These are phyloP conservation scores for Luehdorfia chinensis DNA, from an alignment of 1,140 invertebrate genomes.

Conservation along the genomic window DNA sequence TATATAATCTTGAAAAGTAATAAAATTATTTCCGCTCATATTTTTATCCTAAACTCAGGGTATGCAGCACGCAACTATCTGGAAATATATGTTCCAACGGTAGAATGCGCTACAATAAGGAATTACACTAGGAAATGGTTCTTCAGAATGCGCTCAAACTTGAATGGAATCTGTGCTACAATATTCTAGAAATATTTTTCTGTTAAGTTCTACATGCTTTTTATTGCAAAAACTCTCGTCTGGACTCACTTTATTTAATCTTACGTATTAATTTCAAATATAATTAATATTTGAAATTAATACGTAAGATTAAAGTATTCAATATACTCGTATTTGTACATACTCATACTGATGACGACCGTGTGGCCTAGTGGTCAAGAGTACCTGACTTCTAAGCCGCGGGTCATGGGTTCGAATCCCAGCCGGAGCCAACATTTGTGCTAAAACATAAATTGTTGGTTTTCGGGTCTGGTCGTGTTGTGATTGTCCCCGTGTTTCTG, in stretches of 20 bases:
- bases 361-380: too few relatives aligned
- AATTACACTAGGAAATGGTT: constrained; percentile 20
- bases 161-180: constrained; percentile 7
- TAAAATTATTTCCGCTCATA: constrained; percentile 6
- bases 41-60: constrained; percentile 12
- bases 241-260: neutral
- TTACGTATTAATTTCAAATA: neutral
- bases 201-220: constrained; percentile 1
- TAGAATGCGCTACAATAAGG: constrained; percentile 22
- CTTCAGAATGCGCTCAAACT: constrained; percentile 18
- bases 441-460: too few relatives aligned
- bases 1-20: too few relatives aligned
- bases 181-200: constrained; percentile 14
- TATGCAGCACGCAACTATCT: constrained; percentile 6
- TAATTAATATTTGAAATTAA: neutral
- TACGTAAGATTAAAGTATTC: neutral
- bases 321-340: neutral
- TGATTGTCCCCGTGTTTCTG: too few relatives aligned
- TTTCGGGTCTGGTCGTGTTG: too few relatives aligned
- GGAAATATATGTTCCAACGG: constrained; percentile 16
- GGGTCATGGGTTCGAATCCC: too few relatives aligned
- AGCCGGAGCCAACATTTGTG: too few relatives aligned
- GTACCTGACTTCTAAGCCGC: too few relatives aligned
- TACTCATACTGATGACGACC: too few relatives aligned
- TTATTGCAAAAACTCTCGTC: neutral